A percentile compares a stretch with the other conserved stretches of the same genome.
Conservation (phyloP, 2,888 invertebrate genomes). For the Eilema caniola region DNA sequence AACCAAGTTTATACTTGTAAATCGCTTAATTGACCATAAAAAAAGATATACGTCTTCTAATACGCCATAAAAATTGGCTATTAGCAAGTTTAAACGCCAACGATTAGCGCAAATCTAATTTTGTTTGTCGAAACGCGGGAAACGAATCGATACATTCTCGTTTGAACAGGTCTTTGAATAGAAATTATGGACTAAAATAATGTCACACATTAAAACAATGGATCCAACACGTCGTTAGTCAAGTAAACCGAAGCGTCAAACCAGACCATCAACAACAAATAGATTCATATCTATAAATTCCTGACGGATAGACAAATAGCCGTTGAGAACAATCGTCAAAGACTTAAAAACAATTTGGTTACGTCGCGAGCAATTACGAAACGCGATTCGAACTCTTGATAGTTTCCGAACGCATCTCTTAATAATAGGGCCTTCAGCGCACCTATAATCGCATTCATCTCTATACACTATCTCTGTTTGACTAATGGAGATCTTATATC, state of each 20-base stretch:
- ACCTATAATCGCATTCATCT: conserved; percentile 75
- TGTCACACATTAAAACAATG: conserved; percentile 47
- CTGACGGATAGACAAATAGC: conserved; percentile 84
- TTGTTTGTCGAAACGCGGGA: conserved; percentile 25
- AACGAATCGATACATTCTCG: conserved; percentile 19
- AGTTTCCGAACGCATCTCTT: conserved; percentile 81
- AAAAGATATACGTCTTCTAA: conserved; percentile 32
- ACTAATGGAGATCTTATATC: conserved; percentile 45
- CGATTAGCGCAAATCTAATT: conserved; percentile 33
- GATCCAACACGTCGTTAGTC: conserved; percentile 48
- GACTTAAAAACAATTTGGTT: conserved; percentile 84
- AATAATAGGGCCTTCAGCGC: conserved; percentile 75
- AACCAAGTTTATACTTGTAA: conserved; percentile 23
- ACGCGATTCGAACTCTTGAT: conserved; percentile 78
- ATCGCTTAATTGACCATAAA: conserved; percentile 48
- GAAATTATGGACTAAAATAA: conserved; percentile 25
- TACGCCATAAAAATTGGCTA: conserved; percentile 37
- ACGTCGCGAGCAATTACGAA: conserved; percentile 81
- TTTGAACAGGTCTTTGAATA: conserved; percentile 28
- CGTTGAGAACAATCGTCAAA: conserved; percentile 82
- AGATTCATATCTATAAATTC: conserved; percentile 74
- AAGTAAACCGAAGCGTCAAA: conserved; percentile 68
- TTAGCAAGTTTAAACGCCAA: conserved; percentile 16
- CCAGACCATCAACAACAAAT: conserved; percentile 68
- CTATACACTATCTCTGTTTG: conserved; percentile 62